Evolutionary conservation across 2,888 invertebrate species (phyloP).

Genomic region (Drosophila quinaria): DNA sequence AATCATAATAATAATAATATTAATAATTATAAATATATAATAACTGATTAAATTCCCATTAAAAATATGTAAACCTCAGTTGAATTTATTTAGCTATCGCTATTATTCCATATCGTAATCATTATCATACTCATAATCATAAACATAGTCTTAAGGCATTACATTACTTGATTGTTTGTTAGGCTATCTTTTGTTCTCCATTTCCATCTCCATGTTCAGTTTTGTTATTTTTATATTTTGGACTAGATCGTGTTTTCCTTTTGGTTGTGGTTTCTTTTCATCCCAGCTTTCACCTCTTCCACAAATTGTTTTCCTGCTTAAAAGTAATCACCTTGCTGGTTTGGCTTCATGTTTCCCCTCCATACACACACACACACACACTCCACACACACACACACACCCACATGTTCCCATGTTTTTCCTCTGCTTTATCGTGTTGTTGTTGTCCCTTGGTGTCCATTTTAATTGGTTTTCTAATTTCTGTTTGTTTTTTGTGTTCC

Average conservation of each 20-base stretch:
- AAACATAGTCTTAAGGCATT: constrained; percentile 20
- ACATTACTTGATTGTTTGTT: constrained; percentile 5
- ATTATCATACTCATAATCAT: constrained; percentile 5
- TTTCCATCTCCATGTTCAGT: constrained; percentile 1
- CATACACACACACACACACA: constrained; percentile 16
- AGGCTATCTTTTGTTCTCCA: constrained; percentile 1
- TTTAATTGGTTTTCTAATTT: constrained; percentile 19
- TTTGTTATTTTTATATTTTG: not conserved
- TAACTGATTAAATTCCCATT: constrained; percentile 43
- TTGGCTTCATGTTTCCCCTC: constrained; percentile 34
- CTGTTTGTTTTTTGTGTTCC: constrained; percentile 18
- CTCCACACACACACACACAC: constrained; percentile 1
- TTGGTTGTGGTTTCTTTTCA: constrained; percentile 46
- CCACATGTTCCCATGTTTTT: not conserved
- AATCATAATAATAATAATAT: constrained; percentile 15
- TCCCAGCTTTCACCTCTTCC: constrained; percentile 2
- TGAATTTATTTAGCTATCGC: constrained; percentile 45
- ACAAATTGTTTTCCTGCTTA: constrained; percentile 24
- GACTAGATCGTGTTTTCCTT: constrained; percentile 9
- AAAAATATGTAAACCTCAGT: constrained; percentile 40
- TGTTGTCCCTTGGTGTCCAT: constrained; percentile 26
- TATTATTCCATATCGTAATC: constrained; percentile 10
- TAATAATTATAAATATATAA: constrained; percentile 26
- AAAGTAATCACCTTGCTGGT: constrained; percentile 16
- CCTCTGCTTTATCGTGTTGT: constrained; percentile 42